Evolutionary conservation across 2,888 invertebrate species (phyloP).

Genomic region (Patella caerulea): DNA sequence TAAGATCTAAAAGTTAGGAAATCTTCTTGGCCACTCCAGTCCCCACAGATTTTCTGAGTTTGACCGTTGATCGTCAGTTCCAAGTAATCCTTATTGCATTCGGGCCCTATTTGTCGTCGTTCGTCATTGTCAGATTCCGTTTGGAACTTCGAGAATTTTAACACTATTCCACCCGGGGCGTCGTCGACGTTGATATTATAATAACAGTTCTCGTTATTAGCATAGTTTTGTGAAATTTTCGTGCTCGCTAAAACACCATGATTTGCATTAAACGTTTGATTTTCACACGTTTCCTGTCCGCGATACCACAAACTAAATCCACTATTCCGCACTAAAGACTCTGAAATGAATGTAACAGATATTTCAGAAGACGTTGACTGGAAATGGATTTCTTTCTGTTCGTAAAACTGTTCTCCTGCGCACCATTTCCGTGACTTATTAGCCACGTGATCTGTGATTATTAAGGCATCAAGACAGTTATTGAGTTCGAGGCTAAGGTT

Average conservation of each 20-base stretch:
- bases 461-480: neutral
- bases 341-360: constrained; percentile 12
- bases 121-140: constrained; percentile 43
- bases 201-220: constrained; percentile 43
- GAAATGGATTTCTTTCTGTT: neutral
- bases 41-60: constrained; percentile 43
- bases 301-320: constrained; percentile 39
- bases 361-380: neutral
- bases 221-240: constrained; percentile 74
- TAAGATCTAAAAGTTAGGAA: constrained; percentile 42
- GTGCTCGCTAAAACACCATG: constrained; percentile 75
- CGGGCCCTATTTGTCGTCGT: constrained; percentile 25
- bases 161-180: constrained; percentile 33
- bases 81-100: constrained; percentile 49
- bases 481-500: neutral
- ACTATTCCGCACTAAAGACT: constrained; percentile 18
- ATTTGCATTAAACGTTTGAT: constrained; percentile 27
- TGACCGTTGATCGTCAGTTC: constrained; percentile 38
- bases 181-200: constrained; percentile 33
- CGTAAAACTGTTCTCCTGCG: neutral
- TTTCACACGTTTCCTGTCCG: constrained; percentile 37
- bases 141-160: constrained; percentile 42
- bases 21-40: constrained; percentile 45
- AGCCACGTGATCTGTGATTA: neutral
- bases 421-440: neutral